Base-by-base conservation (phyloP, 2,888 invertebrate species). In the Lymantria monacha region DNA sequence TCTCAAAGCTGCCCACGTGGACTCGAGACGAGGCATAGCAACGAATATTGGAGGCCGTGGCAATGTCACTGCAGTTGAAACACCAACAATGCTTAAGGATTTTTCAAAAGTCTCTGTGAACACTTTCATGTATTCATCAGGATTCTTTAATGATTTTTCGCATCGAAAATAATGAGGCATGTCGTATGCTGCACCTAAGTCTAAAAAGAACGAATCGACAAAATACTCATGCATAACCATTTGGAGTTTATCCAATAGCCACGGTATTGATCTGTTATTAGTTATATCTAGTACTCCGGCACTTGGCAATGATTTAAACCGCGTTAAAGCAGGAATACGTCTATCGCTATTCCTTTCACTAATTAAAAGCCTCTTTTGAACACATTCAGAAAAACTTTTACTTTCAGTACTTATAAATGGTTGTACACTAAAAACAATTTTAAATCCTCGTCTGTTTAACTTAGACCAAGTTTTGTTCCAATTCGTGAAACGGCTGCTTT, bases 401-500 rank as follows among this genome's bases (percentile, higher is more conserved):
- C 97, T 97, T 69, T 97, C 96, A 0, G 97, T 96, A 47, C 96
- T 95, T 33, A 98, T 95, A 76, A 97, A 98, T 0, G 98, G 98
- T 73, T 97, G 97, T 0, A 98, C 93, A n/a, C 97, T 95, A 61
- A 98, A 94, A 0, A 96, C 96, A 11, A 98, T 95, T 71, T 96
- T 94, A 61, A 98, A 98, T 0, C 97, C 97, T 59, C 97, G 91
- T 33, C 97, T 92, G 60, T 95, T 95, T 37, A 97, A 92, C 47
- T 96, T 95, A 65, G 96, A 95, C 8, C 97, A 94, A 1, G 96
- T 96, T 51, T 95, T 94, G 51, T 95, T 94, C 63, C 97, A 92
- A 0, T 95, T 95, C 43, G 95, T 95, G 74, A 98, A 98, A 52
- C 97, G 90, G 30, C 86, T 90, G 0, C 88, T 87, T 78, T 98